Conservation (phyloP, 2,113 vertebrate genomes). For the Siniperca knerii region DNA sequence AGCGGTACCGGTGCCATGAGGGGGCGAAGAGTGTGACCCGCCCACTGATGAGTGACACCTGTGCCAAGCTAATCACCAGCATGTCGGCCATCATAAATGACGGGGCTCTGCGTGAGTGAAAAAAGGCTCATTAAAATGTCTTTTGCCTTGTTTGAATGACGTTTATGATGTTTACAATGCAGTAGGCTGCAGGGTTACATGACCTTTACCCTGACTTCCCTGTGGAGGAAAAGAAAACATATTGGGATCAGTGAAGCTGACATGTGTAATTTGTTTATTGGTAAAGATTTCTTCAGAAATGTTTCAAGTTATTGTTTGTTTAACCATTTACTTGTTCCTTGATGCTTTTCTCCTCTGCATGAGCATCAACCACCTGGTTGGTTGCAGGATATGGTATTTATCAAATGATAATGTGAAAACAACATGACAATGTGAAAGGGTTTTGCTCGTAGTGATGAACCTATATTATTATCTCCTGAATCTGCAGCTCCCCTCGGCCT, state of each 20-base stretch:
- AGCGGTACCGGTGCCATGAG: conserved; percentile 92
- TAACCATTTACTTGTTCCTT: not conserved
- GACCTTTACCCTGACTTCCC: not conserved
- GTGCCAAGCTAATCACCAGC: conserved; percentile 90
- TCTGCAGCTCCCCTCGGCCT: too few relatives aligned
- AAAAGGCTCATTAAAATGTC: not conserved
- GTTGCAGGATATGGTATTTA: too few relatives aligned
- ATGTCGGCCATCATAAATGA: conserved; percentile 91
- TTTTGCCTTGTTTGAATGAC: not conserved
- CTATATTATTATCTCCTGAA: too few relatives aligned
- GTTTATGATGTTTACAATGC: not conserved
- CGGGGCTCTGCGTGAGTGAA: conserved; percentile 91
- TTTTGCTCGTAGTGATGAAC: too few relatives aligned
- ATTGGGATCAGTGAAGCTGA: not conserved
- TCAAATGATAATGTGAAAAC: too few relatives aligned
- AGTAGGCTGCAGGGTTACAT: not conserved
- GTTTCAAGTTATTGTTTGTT: not conserved
- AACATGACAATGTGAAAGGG: too few relatives aligned
- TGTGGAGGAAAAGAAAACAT: not conserved
- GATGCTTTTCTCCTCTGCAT: too few relatives aligned
- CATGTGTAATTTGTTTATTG: not conserved
- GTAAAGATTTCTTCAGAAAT: not conserved
- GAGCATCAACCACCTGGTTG: too few relatives aligned
- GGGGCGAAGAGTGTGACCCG: conserved; percentile 83
- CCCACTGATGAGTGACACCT: conserved; percentile 85